These are phyloP conservation scores for Arvicanthis niloticus DNA, from an alignment of 2,113 vertebrate species.

Conservation along the genomic window DNA sequence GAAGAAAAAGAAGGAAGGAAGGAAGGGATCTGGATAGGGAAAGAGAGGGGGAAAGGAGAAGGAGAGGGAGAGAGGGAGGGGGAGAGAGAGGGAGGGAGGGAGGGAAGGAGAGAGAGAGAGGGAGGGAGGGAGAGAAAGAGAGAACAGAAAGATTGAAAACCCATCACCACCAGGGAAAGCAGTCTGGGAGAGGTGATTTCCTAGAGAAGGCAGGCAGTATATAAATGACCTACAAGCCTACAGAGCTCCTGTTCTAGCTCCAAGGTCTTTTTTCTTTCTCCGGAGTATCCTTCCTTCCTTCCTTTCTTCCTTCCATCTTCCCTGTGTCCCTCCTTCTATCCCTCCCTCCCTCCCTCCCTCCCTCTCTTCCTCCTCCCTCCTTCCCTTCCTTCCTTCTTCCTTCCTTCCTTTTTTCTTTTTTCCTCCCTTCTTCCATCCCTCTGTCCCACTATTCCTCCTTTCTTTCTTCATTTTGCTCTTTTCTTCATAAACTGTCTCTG, in stretches of 20 bases:
- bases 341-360: neutral
- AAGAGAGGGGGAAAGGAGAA: neutral
- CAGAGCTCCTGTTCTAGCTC: neutral
- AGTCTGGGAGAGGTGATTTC: neutral
- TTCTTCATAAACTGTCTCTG: neutral
- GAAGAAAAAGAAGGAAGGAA: too few relatives aligned
- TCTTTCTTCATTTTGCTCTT: neutral
- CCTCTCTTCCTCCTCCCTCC: neutral
- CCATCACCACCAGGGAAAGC: neutral
- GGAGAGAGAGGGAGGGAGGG: too few relatives aligned
- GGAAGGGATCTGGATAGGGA: neutral
- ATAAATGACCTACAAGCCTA: too few relatives aligned
- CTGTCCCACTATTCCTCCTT: neutral
- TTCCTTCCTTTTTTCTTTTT: neutral
- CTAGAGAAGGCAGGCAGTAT: neutral
- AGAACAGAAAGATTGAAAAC: neutral
- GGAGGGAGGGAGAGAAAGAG: neutral
- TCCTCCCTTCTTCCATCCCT: too few relatives aligned
- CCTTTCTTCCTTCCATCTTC: neutral
- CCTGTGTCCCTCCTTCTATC: rapidly evolving
- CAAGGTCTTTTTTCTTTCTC: neutral
- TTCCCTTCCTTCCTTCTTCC: neutral
- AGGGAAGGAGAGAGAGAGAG: neutral
- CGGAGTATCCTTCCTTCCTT: neutral
- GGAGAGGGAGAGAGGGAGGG: too few relatives aligned